phyloP scores from a whole-genome alignment of 2,797 vertebrate genomes.

The Gymnopithys bicolor region DNA sequence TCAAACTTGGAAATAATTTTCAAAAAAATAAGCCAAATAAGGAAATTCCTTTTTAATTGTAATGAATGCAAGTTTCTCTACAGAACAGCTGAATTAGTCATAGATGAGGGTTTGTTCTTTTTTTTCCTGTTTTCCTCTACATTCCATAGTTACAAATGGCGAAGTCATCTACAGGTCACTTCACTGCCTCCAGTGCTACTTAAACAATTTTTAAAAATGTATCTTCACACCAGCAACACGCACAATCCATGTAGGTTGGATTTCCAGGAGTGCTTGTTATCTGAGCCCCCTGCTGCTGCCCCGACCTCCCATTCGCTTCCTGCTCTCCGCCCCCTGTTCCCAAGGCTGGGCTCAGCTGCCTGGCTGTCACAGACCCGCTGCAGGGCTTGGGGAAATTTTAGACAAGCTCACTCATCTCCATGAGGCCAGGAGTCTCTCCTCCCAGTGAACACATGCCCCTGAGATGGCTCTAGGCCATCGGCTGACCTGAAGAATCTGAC shows the following conservation, averaged over 20 bases:
- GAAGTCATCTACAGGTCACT: slow-evolving; percentile 78
- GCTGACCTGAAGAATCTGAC: neutral
- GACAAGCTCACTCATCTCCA: slow-evolving; percentile 40
- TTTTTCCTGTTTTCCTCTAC: slow-evolving; percentile 39
- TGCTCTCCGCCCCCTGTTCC: neutral
- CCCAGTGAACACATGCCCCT: neutral
- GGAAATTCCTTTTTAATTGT: neutral
- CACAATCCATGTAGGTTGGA: slow-evolving; percentile 31
- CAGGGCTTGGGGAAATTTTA: slow-evolving; percentile 47
- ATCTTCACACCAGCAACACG: slow-evolving; percentile 50
- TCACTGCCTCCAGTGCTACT: slow-evolving; percentile 71
- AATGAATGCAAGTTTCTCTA: neutral
- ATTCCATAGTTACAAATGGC: slow-evolving; percentile 73
- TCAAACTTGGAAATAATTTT: neutral
- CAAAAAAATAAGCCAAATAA: slow-evolving; percentile 5
- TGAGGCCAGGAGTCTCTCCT: neutral
- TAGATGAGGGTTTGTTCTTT: slow-evolving; percentile 39
- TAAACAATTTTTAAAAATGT: slow-evolving; percentile 55
- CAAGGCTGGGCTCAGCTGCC: neutral
- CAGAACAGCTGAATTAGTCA: neutral
- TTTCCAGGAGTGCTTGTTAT: neutral
- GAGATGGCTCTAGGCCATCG: slow-evolving; percentile 22
- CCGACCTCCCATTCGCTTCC: slow-evolving; percentile 11
- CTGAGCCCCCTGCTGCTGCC: neutral
- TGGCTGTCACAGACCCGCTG: neutral